A percentile compares a stretch with the other conserved stretches of the same genome.
Conservation (phyloP, 2,113 vertebrate species). For the Dascyllus trimaculatus region DNA sequence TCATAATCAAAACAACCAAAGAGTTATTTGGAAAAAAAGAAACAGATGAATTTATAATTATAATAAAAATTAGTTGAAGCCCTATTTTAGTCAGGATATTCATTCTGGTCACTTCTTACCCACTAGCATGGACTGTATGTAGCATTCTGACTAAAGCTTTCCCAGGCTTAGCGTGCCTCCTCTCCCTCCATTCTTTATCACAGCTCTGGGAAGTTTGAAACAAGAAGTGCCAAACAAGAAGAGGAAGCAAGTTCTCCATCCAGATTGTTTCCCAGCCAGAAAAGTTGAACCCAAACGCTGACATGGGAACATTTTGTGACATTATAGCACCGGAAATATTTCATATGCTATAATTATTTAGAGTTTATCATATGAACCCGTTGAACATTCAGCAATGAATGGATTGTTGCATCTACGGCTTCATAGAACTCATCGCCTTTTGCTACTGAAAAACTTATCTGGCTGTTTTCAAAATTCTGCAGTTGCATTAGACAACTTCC, state of each 20-base stretch:
- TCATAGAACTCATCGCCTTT: not conserved
- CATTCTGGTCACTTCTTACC: not conserved
- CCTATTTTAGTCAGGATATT: not conserved
- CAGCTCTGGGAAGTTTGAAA: slow-evolving; percentile 58
- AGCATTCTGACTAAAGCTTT: slow-evolving; percentile 13
- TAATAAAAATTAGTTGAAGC: not conserved
- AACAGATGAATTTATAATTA: not conserved
- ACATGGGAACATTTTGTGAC: slow-evolving; percentile 31
- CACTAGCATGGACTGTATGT: not conserved
- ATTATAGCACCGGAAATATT: slow-evolving; percentile 28
- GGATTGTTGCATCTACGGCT: not conserved
- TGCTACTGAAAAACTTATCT: not conserved
- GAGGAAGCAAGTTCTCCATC: slow-evolving; percentile 64
- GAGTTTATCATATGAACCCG: not conserved
- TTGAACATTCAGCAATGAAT: not conserved
- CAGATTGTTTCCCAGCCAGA: slow-evolving; percentile 48
- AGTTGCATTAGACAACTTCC: not conserved
- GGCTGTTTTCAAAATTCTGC: not conserved
- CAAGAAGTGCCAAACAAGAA: slow-evolving; percentile 72
- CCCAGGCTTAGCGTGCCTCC: slow-evolving; percentile 23
- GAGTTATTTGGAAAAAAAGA: too few species aligned
- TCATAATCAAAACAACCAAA: not conserved
- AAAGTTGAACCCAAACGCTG: slow-evolving; percentile 28
- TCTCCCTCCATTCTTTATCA: slow-evolving; percentile 41
- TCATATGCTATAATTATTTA: not conserved